Conservation (phyloP, 2,113 vertebrate genomes). For the Clarias batrachus region DNA sequence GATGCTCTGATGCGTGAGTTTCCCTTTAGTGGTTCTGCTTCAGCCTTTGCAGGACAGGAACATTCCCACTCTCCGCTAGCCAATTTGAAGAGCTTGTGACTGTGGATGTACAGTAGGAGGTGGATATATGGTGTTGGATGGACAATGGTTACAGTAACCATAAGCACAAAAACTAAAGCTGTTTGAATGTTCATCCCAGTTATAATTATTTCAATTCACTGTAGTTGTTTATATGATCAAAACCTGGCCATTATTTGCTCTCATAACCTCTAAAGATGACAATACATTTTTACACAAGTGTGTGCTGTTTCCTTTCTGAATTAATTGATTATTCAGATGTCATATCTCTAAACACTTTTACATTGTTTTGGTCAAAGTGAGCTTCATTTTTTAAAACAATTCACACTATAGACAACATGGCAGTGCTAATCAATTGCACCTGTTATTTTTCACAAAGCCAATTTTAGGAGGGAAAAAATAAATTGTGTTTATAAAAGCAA, state of each 20-base stretch:
- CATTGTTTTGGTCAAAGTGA: too few species aligned
- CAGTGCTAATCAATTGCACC: not conserved
- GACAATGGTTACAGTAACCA: not conserved
- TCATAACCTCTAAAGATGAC: not conserved
- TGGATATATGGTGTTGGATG: conserved; percentile 41
- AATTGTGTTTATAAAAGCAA: too few species aligned
- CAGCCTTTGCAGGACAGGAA: conserved; percentile 71
- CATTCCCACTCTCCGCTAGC: conserved; percentile 48
- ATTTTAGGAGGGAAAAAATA: too few species aligned
- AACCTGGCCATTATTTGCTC: not conserved
- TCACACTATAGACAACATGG: not conserved
- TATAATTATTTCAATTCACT: not conserved
- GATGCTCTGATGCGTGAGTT: conserved; percentile 69
- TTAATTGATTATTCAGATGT: not conserved
- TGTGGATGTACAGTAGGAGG: conserved; percentile 16
- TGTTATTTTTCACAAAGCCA: not conserved
- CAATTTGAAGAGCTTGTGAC: conserved; percentile 51
- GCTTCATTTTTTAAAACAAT: not conserved
- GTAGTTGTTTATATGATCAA: not conserved
- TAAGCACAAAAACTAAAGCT: not conserved
- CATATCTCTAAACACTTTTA: not conserved
- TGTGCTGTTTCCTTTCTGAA: not conserved
- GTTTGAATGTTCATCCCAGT: not conserved
- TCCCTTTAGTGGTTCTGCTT: conserved; percentile 71
- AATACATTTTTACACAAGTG: not conserved